A percentile compares a stretch with the other conserved stretches of the same genome.
phyloP scores from a whole-genome alignment of 2,888 invertebrate species.

The Diachrysia chrysitis region DNA sequence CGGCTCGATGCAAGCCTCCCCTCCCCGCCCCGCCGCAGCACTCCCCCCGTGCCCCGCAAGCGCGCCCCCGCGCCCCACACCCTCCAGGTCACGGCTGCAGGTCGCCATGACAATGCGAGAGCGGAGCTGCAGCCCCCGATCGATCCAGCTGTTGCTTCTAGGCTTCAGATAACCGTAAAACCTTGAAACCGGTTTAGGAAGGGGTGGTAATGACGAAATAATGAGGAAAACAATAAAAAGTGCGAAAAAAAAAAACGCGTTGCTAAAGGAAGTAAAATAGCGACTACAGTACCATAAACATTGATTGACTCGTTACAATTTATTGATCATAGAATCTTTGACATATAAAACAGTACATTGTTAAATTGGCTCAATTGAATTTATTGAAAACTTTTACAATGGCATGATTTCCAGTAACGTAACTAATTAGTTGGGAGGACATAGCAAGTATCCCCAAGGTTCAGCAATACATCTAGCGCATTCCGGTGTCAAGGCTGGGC shows the following conservation, averaged over 20 bases:
- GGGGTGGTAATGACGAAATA: constrained; percentile 23
- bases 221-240: constrained; percentile 6
- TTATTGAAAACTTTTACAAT: not conserved
- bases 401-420: constrained; percentile 12
- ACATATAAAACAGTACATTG: constrained; percentile 1
- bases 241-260: not conserved
- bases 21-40: constrained; percentile 51
- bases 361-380: not conserved
- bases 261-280: constrained; percentile 17
- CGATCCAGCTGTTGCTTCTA: constrained; percentile 85
- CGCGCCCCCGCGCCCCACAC: constrained; percentile 51
- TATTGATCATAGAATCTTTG: constrained; percentile 11
- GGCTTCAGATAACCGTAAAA: constrained; percentile 73
- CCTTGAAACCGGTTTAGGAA: constrained; percentile 60
- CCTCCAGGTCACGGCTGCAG: constrained; percentile 86
- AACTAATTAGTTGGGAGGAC: constrained; percentile 33
- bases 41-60: constrained; percentile 46
- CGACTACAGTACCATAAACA: not conserved
- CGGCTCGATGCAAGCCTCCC: constrained; percentile 82
- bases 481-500: constrained; percentile 59
- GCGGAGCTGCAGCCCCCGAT: constrained; percentile 73
- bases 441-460: constrained; percentile 41
- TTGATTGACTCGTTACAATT: constrained; percentile 12
- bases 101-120: constrained; percentile 73
- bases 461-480: constrained; percentile 55